Evolutionary conservation across 2,888 invertebrate genomes (phyloP).

Genomic region (Embidobia sp.): DNA sequence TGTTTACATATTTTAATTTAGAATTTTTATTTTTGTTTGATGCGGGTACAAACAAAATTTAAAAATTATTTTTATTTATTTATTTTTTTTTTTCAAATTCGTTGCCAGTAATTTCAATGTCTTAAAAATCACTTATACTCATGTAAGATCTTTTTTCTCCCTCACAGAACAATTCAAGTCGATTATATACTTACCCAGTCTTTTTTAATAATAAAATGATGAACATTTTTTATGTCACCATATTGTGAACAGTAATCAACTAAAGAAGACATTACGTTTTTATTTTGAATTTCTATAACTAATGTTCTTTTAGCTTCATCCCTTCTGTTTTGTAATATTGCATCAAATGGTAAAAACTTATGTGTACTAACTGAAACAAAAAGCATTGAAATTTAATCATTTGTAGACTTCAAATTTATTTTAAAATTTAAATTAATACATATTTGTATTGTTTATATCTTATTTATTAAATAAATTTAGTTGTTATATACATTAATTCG

Average conservation of each 20-base stretch:
- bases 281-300: slow-evolving; percentile 89
- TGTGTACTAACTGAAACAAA: slow-evolving; percentile 8
- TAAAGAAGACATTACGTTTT: slow-evolving; percentile 86
- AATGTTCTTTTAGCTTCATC: slow-evolving; percentile 87
- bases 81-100: slow-evolving; percentile 1
- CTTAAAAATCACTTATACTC: no score
- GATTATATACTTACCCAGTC: slow-evolving; percentile 76
- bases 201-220: slow-evolving; percentile 84
- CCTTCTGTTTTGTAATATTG: slow-evolving; percentile 84
- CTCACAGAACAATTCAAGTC: background rate
- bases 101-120: no score
- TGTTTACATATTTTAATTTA: no score
- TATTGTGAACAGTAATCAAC: slow-evolving; percentile 87
- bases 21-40: no score
- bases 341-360: slow-evolving; percentile 82
- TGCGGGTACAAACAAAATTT: no score
- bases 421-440: no score
- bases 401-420: no score
- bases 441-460: no score
- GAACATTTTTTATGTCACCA: slow-evolving; percentile 85
- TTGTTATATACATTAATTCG: no score
- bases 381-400: no score
- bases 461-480: no score
- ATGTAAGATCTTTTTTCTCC: no score
- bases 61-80: slow-evolving; percentile 2